Evolutionary conservation across 2,797 vertebrate species (phyloP).

Genomic region (Rhabdophis nuchalis): DNA sequence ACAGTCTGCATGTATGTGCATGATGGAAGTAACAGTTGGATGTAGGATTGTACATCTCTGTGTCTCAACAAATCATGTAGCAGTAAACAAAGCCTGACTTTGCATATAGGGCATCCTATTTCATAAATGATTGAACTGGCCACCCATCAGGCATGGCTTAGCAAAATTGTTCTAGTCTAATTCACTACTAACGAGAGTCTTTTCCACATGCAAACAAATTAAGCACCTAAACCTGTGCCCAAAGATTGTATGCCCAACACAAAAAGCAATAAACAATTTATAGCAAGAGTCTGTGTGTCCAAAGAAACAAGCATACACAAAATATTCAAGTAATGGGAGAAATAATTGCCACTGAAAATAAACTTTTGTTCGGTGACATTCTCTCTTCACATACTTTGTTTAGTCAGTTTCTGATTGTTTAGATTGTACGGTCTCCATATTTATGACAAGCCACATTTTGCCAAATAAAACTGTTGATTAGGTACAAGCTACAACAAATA

Average conservation of each 20-base stretch:
- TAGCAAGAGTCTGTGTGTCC: not conserved
- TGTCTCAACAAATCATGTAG: not conserved
- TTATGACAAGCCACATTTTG: conserved; percentile 37
- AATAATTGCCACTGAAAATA: conserved; percentile 47
- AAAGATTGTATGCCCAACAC: not conserved
- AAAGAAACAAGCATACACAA: conserved; percentile 38
- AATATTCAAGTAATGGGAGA: conserved; percentile 22
- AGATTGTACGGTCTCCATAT: conserved; percentile 37
- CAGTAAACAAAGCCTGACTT: not conserved
- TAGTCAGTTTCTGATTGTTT: conserved; percentile 41
- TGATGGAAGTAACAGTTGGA: not conserved
- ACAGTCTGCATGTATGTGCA: not conserved
- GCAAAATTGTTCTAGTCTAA: not conserved
- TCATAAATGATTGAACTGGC: not conserved
- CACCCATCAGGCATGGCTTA: not conserved
- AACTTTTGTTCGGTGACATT: conserved; percentile 9
- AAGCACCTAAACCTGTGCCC: not conserved
- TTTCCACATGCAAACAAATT: not conserved
- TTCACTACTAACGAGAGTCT: not conserved
- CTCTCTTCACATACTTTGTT: conserved; percentile 32
- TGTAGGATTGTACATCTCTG: not conserved
- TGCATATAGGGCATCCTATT: not conserved
- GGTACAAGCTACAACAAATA: conserved; percentile 48
- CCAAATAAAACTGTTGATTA: conserved; percentile 51
- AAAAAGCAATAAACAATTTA: not conserved